These are phyloP conservation scores for Theristicus caerulescens DNA, from an alignment of 2,113 vertebrate species.

Conservation along the genomic window DNA sequence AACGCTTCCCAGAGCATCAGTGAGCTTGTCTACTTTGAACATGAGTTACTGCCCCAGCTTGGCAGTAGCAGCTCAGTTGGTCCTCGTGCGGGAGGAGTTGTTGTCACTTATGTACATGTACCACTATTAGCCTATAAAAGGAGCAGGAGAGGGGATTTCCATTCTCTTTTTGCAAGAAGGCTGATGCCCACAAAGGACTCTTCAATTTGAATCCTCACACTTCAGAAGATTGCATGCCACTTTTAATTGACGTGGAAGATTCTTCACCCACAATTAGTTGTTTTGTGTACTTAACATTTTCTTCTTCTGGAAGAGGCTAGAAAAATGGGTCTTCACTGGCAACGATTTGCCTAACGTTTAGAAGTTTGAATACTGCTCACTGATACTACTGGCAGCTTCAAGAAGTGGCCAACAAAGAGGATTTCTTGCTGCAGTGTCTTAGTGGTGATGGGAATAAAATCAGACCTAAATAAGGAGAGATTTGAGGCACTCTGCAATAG, in stretches of 20 bases:
- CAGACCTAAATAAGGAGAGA: neutral
- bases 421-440: neutral
- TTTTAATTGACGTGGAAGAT: neutral
- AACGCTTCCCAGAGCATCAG: neutral
- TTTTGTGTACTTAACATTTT: neutral
- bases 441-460: neutral
- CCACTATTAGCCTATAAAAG: neutral
- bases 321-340: neutral
- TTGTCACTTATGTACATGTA: neutral
- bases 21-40: neutral
- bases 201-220: neutral
- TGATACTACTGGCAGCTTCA: neutral
- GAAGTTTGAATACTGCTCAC: neutral
- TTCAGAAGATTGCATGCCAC: neutral
- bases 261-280: neutral
- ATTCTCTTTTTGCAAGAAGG: neutral
- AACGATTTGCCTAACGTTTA: neutral
- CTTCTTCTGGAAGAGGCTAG: neutral
- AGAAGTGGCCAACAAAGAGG: neutral
- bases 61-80: neutral
- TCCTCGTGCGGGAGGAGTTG: neutral
- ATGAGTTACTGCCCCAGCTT: neutral
- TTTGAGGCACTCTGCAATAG: neutral
- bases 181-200: neutral
- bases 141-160: neutral